These are phyloP conservation scores for Halcyon badia DNA, from an alignment of 2,797 vertebrate genomes.

Conservation along the genomic window DNA sequence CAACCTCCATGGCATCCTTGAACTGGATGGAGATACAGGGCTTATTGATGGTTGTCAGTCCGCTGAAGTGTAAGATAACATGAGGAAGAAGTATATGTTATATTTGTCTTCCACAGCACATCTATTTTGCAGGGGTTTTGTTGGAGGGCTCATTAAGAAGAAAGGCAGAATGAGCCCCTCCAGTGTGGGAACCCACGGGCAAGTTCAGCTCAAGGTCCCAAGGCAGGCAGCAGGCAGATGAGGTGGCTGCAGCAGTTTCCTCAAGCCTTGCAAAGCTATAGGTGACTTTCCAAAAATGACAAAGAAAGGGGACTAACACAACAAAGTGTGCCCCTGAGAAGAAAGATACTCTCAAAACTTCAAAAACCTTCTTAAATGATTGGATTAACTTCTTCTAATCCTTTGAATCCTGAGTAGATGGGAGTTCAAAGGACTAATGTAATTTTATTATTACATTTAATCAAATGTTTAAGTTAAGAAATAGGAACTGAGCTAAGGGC, in stretches of 20 bases:
- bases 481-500: slow-evolving; percentile 56
- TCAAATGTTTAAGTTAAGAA: slow-evolving; percentile 55
- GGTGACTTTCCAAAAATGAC: slow-evolving; percentile 1
- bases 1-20: slow-evolving; percentile 30
- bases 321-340: neutral
- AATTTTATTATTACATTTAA: slow-evolving; percentile 69
- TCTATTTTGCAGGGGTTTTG: neutral
- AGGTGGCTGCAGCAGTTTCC: neutral
- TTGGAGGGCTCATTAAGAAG: neutral
- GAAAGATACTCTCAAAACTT: slow-evolving; percentile 16
- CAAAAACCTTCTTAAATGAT: slow-evolving; percentile 41
- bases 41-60: slow-evolving; percentile 42
- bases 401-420: slow-evolving; percentile 32
- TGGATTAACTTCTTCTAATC: slow-evolving; percentile 39
- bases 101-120: neutral
- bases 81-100: neutral
- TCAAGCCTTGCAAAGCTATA: neutral
- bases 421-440: slow-evolving; percentile 62
- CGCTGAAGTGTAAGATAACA: slow-evolving; percentile 11
- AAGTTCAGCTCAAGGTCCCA: rapidly evolving
- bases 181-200: neutral
- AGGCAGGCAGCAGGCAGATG: neutral
- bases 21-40: slow-evolving; percentile 18
- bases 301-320: neutral
- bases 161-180: neutral